phyloP scores from a whole-genome alignment of 2,113 vertebrate species.

The Lota lota region DNA sequence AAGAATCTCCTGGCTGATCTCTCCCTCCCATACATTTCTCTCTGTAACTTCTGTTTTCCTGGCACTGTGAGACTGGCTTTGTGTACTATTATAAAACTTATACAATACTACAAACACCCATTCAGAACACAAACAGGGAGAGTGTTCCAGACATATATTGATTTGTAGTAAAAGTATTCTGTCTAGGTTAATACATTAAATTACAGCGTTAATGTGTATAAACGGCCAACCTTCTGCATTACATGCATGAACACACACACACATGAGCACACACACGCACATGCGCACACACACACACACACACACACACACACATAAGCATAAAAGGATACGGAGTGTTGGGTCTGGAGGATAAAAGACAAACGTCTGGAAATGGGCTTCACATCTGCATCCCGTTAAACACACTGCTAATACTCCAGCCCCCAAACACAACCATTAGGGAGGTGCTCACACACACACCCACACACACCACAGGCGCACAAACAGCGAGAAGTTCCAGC shows the following conservation, averaged over 20 bases:
- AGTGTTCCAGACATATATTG: too few relatives aligned
- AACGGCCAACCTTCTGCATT: too few relatives aligned
- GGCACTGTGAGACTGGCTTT: too few relatives aligned
- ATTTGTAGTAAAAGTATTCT: too few relatives aligned
- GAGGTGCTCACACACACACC: conserved; percentile 1
- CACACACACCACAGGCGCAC: conserved; percentile 4
- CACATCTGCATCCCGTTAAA: conserved; percentile 64
- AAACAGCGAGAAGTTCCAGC: conserved; percentile 24
- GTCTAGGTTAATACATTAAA: too few relatives aligned
- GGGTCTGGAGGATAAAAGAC: conserved; percentile 44
- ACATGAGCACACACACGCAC: not conserved
- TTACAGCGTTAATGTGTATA: too few relatives aligned
- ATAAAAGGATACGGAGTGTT: conserved; percentile 16
- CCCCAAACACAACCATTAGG: conserved; percentile 26
- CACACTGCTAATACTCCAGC: conserved; percentile 40
- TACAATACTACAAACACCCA: conserved; percentile 1
- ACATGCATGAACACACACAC: too few relatives aligned
- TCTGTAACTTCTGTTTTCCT: conserved; percentile 46
- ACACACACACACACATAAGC: not conserved
- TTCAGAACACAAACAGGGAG: too few relatives aligned
- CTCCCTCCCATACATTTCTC: conserved; percentile 45
- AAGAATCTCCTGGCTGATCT: conserved; percentile 1
- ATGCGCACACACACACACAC: conserved; percentile 10
- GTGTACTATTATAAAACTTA: conserved; percentile 2
- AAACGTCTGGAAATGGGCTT: conserved; percentile 42